These are phyloP conservation scores for Grapholita molesta DNA, from an alignment of 1,140 invertebrate species.

Conservation along the genomic window DNA sequence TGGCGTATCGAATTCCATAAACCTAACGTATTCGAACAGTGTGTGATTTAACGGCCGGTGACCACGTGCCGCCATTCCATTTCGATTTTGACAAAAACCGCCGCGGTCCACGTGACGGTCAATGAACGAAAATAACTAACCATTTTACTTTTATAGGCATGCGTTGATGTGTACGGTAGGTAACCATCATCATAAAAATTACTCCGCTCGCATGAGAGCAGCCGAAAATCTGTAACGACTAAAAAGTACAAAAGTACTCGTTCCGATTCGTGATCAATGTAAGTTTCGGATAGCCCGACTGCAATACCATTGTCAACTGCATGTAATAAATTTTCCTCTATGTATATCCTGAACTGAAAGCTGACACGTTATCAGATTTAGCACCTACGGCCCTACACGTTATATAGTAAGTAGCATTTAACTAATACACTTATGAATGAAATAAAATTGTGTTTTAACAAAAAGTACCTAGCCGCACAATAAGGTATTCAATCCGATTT, in stretches of 20 bases:
- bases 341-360: not conserved
- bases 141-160: conserved; percentile 24
- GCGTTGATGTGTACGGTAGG: conserved; percentile 18
- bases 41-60: conserved; percentile 31
- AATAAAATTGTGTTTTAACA: not conserved
- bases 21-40: conserved; percentile 11
- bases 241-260: not conserved
- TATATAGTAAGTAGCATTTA: not conserved
- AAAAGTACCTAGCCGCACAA: not conserved
- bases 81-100: conserved; percentile 37
- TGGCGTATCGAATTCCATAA: not conserved
- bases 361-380: not conserved
- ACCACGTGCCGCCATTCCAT: conserved; percentile 40
- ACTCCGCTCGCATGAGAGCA: not conserved
- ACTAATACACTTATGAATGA: not conserved
- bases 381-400: no score
- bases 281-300: not conserved
- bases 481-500: not conserved
- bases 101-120: conserved; percentile 54
- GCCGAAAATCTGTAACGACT: not conserved
- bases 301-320: not conserved
- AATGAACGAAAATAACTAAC: conserved; percentile 53
- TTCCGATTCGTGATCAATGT: not conserved
- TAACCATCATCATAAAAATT: conserved; percentile 34
- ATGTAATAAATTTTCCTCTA: not conserved